phyloP scores from a whole-genome alignment of 2,888 invertebrate genomes.

The Caenorhabditis sinica region DNA sequence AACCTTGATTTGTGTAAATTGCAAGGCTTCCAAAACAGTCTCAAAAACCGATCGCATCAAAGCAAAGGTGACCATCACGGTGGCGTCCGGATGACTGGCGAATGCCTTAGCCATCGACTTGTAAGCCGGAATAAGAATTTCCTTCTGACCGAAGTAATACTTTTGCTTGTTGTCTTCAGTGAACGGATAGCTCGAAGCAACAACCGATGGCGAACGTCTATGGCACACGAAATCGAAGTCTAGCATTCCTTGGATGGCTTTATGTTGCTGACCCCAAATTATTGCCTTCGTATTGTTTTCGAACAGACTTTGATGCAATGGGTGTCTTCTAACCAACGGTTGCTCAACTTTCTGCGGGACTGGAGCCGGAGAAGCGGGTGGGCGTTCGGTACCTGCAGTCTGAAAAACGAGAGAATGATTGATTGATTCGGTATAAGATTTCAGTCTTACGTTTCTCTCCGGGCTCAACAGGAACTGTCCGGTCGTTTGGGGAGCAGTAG shows the following conservation, averaged over 20 bases:
- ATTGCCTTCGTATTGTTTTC: constrained; percentile 87
- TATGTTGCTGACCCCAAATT: constrained; percentile 99
- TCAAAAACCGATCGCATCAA: constrained; percentile 97
- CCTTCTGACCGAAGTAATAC: constrained; percentile 98
- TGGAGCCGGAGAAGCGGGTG: constrained; percentile 40
- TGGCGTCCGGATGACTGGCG: constrained; percentile 94
- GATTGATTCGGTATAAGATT: neutral
- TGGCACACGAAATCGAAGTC: constrained; percentile 97
- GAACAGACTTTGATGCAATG: constrained; percentile 70
- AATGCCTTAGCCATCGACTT: constrained; percentile 98
- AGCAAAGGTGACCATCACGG: constrained; percentile 96
- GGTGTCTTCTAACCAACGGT: neutral
- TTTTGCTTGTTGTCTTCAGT: constrained; percentile 97
- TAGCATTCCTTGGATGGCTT: constrained; percentile 96
- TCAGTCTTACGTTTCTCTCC: constrained; percentile 75
- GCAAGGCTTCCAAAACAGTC: constrained; percentile 94
- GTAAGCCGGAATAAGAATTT: constrained; percentile 88
- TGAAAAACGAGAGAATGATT: constrained; percentile 36
- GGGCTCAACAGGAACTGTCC: constrained; percentile 91
- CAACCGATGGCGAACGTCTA: constrained; percentile 91
- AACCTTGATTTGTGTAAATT: constrained; percentile 91
- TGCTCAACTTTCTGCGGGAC: constrained; percentile 43
- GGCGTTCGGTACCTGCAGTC: constrained; percentile 66
- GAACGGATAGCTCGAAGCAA: constrained; percentile 98
- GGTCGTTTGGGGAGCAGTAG: constrained; percentile 89